phyloP scores from a whole-genome alignment of 2,888 invertebrate species.

The Zygogramma bicolorata region DNA sequence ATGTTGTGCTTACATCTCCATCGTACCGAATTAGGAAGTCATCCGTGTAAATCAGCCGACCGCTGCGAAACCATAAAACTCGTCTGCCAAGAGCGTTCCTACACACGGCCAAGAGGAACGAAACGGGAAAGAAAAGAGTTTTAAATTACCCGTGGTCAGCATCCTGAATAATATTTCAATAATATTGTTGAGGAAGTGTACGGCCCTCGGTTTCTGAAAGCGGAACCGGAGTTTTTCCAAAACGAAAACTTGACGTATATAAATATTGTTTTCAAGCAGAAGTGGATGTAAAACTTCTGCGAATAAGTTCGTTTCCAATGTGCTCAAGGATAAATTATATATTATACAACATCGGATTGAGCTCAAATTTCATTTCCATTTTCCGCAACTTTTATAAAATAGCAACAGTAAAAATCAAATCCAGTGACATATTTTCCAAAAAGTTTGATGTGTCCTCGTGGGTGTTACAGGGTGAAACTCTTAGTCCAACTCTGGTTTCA shows the following conservation, averaged over 20 bases:
- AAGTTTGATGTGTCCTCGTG: no score
- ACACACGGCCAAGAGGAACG: conserved; percentile 15
- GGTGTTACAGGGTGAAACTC: no score
- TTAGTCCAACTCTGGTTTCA: no score
- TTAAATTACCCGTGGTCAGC: conserved; percentile 30
- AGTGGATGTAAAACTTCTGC: no score
- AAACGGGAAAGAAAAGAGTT: conserved; percentile 25
- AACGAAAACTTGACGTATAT: background rate
- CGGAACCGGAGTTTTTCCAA: conserved; percentile 26
- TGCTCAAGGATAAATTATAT: no score
- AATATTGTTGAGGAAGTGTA: conserved; percentile 31
- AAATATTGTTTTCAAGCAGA: background rate
- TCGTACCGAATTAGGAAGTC: conserved; percentile 22
- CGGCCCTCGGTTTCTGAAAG: conserved; percentile 29
- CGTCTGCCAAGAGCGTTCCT: conserved; percentile 23
- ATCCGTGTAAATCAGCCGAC: conserved; percentile 30
- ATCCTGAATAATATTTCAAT: conserved; percentile 39
- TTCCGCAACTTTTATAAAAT: no score
- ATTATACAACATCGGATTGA: no score
- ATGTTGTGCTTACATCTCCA: conserved; percentile 25
- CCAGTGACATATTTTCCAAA: no score
- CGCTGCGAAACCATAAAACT: conserved; percentile 32
- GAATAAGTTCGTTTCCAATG: no score
- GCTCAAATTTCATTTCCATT: no score
- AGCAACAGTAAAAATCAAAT: no score